Conservation (phyloP, 2,888 invertebrate species). For the Thera obeliscata region DNA sequence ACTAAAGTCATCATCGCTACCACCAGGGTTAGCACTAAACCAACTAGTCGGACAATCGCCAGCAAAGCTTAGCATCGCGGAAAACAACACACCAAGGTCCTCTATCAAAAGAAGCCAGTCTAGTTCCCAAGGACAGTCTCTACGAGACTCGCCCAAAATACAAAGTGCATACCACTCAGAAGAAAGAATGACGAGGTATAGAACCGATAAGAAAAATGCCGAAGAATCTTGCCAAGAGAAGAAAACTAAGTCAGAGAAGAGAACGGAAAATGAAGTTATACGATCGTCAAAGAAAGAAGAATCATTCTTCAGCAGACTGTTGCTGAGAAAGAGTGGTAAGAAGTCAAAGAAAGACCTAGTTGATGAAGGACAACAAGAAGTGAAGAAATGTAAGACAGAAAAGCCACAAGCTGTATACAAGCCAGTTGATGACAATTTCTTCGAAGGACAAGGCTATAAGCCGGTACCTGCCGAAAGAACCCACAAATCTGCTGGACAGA, state of each 20-base stretch:
- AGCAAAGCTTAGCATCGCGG: conserved; percentile 81
- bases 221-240: conserved; percentile 80
- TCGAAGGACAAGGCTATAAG: conserved; percentile 66
- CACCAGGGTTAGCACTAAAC: conserved; percentile 84
- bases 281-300: conserved; percentile 82
- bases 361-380: conserved; percentile 71
- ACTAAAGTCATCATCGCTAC: conserved; percentile 87
- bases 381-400: conserved; percentile 72
- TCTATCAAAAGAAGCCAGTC: conserved; percentile 81
- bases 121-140: conserved; percentile 75
- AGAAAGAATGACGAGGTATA: conserved; percentile 67
- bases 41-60: conserved; percentile 79
- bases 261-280: conserved; percentile 77
- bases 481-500: conserved; percentile 78
- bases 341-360: conserved; percentile 86
- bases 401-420: conserved; percentile 68
- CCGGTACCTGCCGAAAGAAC: conserved; percentile 74
- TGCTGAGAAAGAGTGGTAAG: conserved; percentile 88
- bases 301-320: conserved; percentile 87
- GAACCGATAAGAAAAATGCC: conserved; percentile 70
- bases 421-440: conserved; percentile 64
- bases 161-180: conserved; percentile 65
- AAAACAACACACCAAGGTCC: conserved; percentile 71
- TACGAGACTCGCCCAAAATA: conserved; percentile 68
- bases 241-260: conserved; percentile 79